Evolutionary conservation across 2,888 invertebrate genomes (phyloP), one percentile per base, ranked within the genome.

Genomic region (Tinea semifulvella): DNA sequence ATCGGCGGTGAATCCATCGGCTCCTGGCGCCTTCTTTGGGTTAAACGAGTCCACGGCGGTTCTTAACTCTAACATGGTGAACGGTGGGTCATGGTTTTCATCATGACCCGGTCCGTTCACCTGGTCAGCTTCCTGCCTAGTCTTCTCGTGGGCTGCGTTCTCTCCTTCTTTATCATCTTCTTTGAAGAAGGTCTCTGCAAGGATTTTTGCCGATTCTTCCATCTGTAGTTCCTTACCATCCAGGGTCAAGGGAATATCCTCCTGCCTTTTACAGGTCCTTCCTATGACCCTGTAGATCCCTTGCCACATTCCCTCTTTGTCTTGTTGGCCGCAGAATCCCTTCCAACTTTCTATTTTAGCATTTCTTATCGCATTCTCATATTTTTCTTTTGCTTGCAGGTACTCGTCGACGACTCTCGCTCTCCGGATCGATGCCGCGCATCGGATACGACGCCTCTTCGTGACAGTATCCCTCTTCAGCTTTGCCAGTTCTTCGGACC

Each of bases 401-500:
- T 36, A 36, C 17, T 16, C 16, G 8, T 14, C 16, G 36, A 17
- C 16, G 16, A 36, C 36, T 5, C 10, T 14, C 4, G 14, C 16
- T 17, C 36, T 36, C 7, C 36, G 14, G 16, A 36, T 10, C 6
- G 36, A 16, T 5, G 36, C 36, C 8, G 36, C 36, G 36, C 17
- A 16, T 17, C 36, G 11, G 16, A 36, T 18, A 20, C 19, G 5
- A 2, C 48, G 43, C 16, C 40, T 48, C 16, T 20, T 47, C 7
- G 44, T 46, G 39, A 17, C 16, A 18, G 47, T 43, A 22, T 38
- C 28, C 18, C 25, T 49, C 17, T 50, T 49, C 22, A 40, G 13
- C 8, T 35, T 20, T 1, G 26, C 46, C 5, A 50, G 46, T 22
- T 48, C 26, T 10, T 44, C 46, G 38, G 43, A 45, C 50, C 50